Evolutionary conservation across 2,888 invertebrate species (phyloP).

Genomic region (Digitonthophagus gazella): DNA sequence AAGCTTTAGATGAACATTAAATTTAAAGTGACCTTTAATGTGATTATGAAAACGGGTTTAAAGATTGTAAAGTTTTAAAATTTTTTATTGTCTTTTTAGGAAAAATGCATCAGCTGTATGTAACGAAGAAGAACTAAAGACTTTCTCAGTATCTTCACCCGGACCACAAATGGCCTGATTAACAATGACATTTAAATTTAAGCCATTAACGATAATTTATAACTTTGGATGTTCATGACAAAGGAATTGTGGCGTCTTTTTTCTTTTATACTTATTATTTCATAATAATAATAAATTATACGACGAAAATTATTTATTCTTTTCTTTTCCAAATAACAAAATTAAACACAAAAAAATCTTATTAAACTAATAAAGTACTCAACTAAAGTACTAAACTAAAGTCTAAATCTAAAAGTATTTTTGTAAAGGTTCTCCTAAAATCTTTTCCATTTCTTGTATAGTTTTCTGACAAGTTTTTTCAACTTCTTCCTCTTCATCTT

Average conservation of each 20-base stretch:
- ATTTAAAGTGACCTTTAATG: no score
- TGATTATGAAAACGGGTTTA: no score
- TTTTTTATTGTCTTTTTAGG: slow-evolving; percentile 41
- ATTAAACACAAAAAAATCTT: no score
- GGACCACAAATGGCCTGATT: slow-evolving; percentile 23
- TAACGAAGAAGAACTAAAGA: slow-evolving; percentile 49
- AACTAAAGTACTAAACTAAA: background rate
- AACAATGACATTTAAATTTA: slow-evolving; percentile 10
- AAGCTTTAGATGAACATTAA: no score
- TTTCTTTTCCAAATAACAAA: no score
- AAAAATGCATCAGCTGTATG: slow-evolving; percentile 46
- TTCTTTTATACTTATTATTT: slow-evolving; percentile 23
- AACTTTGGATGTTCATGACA: background rate
- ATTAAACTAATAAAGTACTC: no score
- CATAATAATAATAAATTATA: slow-evolving; percentile 19
- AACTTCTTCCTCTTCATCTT: slow-evolving; percentile 82
- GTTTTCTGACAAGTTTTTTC: slow-evolving; percentile 78
- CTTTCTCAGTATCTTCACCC: slow-evolving; percentile 32
- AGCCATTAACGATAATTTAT: background rate
- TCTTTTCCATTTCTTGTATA: slow-evolving; percentile 79
- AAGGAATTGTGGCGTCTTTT: background rate
- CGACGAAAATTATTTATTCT: background rate
- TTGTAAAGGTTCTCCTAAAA: slow-evolving; percentile 86
- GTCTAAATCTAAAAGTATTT: slow-evolving; percentile 68
- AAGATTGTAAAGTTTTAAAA: no score